Base-by-base conservation (phyloP, 2,888 invertebrate species). In the Leptinotarsa tumamoca region DNA sequence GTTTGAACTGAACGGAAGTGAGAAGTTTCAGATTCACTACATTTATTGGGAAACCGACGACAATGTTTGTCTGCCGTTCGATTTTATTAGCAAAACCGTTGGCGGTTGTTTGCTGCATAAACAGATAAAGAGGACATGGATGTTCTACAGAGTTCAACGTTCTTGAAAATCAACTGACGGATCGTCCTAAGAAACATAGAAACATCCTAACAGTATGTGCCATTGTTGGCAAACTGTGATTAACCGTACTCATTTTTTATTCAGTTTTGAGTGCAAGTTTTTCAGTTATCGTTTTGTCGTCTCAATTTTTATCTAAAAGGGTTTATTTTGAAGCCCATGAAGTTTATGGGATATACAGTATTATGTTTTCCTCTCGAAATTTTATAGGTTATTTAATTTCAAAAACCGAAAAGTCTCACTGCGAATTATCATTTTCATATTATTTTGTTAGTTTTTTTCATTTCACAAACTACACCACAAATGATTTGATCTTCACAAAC, bases 1-100 rank as follows among this genome's bases (percentile, higher is more conserved):
- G 49, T 56, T 72, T 56, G n/a, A 74, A 58, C 68, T 49, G 51
- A 71, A 51, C 74, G 77, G 74, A 77, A 72, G 72, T 61, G 74
- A 69, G 72, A 77, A 77, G 72, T 77, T 77, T 73, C 77, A 69
- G 75, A 74, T 77, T 71, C 77, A 77, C 69, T 74, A 67, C 69
- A 70, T 74, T 74, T 67, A 74, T 68, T 74, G 68, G 61, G 70
- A 23, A 66, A 67, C 74, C 69, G 77, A 68, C 74, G 54, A 72
- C 51, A 63, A 54, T 77, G 77, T 77, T 75, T 77, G 77, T 75
- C 72, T 73, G 68, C 73, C 72, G 75, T 75, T 77, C 75, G 72
- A 72, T 77, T 72, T 75, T 75, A 77, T 77, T 77, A 75, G 70
- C n/a, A 51, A 61, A 61, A 70, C 70, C 51, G 77, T 75, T 75